Evolutionary conservation across 2,113 vertebrate species (phyloP).

Genomic region (Caracal caracal): DNA sequence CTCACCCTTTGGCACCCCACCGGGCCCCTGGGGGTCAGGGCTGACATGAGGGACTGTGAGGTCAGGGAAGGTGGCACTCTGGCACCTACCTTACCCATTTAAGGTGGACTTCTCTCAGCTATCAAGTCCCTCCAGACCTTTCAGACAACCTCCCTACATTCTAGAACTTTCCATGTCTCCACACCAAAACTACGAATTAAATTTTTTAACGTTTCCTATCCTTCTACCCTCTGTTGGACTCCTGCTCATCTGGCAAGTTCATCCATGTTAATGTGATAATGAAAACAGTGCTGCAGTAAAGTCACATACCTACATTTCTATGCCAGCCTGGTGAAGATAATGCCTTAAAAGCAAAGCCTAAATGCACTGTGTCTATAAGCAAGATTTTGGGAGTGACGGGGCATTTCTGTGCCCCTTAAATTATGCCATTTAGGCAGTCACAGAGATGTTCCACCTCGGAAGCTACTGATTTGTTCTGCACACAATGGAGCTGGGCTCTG

Average conservation of each 20-base stretch:
- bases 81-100: neutral
- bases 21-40: neutral
- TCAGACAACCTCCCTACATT: neutral
- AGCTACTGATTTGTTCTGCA: neutral
- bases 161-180: neutral
- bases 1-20: neutral
- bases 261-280: constrained; percentile 6
- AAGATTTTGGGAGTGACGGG: neutral
- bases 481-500: neutral
- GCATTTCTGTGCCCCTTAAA: neutral
- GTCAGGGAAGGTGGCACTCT: neutral
- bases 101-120: neutral
- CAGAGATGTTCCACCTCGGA: neutral
- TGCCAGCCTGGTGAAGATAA: neutral
- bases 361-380: neutral
- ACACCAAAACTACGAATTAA: neutral
- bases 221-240: neutral
- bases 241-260: neutral
- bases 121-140: neutral
- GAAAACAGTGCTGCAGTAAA: neutral
- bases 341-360: neutral
- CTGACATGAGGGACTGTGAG: neutral
- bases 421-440: neutral
- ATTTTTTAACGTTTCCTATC: neutral
- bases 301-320: neutral